A percentile compares a stretch with the other conserved stretches of the same genome.
Evolutionary conservation across 2,888 invertebrate genomes (phyloP).

Genomic region (Scaeva pyrastri): DNA sequence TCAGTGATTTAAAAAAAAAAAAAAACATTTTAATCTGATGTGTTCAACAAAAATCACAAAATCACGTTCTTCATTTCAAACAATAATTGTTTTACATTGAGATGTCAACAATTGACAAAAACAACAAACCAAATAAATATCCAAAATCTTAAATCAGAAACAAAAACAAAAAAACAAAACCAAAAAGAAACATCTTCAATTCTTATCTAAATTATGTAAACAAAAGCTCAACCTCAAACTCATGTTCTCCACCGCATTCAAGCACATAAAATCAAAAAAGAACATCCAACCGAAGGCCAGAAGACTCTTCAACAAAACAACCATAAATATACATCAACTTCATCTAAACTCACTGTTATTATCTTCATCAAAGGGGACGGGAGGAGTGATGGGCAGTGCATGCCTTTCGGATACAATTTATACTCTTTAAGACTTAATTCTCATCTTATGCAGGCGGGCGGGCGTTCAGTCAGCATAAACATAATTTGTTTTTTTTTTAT

Average conservation of each 20-base stretch:
- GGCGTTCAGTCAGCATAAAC: slow-evolving; percentile 39
- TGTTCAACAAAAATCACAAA: neutral
- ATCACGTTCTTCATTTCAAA: neutral
- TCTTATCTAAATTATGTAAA: slow-evolving; percentile 38
- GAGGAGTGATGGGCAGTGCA: slow-evolving; percentile 15
- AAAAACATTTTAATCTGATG: neutral
- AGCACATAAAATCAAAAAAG: neutral
- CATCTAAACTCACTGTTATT: slow-evolving; percentile 31
- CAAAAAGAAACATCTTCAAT: slow-evolving; percentile 1
- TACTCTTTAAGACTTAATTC: slow-evolving; percentile 27
- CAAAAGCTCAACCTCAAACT: slow-evolving; percentile 29
- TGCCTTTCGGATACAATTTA: slow-evolving; percentile 37
- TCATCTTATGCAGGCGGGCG: neutral
- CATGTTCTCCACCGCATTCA: neutral
- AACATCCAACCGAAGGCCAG: slow-evolving; percentile 16
- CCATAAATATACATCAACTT: slow-evolving; percentile 67
- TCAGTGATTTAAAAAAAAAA: too few species aligned
- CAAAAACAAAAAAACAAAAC: neutral
- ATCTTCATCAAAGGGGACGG: slow-evolving; percentile 43
- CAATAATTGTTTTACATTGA: slow-evolving; percentile 15
- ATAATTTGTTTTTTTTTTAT: slow-evolving; percentile 57
- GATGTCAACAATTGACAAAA: slow-evolving; percentile 11
- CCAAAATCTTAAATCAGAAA: neutral
- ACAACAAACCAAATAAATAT: neutral
- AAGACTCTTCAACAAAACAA: slow-evolving; percentile 30